Evolutionary conservation across 2,888 invertebrate genomes (phyloP).

Genomic region (Epistrophe eligans): DNA sequence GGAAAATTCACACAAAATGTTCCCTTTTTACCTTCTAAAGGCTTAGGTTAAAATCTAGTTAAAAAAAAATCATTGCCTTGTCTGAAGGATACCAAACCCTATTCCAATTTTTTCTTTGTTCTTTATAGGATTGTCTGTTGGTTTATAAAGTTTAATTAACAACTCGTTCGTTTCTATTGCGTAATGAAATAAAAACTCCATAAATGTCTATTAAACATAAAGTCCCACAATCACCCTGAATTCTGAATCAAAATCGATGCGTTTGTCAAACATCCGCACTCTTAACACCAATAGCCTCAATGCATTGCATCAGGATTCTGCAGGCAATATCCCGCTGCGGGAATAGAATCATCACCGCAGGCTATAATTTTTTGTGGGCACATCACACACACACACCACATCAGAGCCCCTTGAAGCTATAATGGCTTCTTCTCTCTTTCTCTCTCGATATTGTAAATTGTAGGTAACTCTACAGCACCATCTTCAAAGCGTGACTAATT

Average conservation of each 20-base stretch:
- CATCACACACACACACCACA: background rate
- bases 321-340: constrained; percentile 57
- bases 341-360: constrained; percentile 64
- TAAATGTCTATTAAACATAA: constrained; percentile 40
- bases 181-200: constrained; percentile 52
- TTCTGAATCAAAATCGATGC: constrained; percentile 14
- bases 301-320: constrained; percentile 16
- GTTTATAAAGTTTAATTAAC: constrained; percentile 53
- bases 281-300: constrained; percentile 3
- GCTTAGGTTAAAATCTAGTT: no score
- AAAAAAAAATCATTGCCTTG: no score
- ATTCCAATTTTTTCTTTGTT: background rate
- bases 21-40: no score
- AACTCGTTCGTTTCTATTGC: constrained; percentile 29
- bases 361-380: constrained; percentile 56
- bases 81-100: background rate
- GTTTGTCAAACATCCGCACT: background rate
- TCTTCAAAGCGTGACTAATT: constrained; percentile 61
- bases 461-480: background rate
- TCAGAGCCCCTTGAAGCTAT: background rate
- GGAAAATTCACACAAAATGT: no score
- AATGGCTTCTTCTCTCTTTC: constrained; percentile 7
- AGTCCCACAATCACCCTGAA: background rate
- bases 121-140: background rate
- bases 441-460: constrained; percentile 4